These are phyloP conservation scores for Dolichopus griseipennis DNA, from an alignment of 2,888 invertebrate species.

Conservation along the genomic window DNA sequence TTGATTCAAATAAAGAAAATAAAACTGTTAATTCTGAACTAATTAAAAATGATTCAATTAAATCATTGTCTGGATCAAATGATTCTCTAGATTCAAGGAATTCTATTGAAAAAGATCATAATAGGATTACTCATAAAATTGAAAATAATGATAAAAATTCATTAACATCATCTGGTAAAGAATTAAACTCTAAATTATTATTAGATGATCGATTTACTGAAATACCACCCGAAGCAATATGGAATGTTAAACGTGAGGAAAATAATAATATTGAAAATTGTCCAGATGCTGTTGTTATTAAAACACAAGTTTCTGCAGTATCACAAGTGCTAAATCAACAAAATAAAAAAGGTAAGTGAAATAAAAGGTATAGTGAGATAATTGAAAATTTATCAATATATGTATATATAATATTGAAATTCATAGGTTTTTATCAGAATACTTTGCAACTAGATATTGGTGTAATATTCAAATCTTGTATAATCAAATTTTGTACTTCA, in stretches of 20 bases:
- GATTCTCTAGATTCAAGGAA: background rate
- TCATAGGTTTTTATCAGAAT: no score
- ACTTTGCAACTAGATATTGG: no score
- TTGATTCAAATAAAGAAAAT: background rate
- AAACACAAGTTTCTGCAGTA: background rate
- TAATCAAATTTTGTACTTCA: no score
- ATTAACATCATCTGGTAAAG: background rate
- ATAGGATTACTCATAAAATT: background rate
- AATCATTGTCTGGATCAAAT: no score
- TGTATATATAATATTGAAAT: no score
- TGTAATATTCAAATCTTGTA: no score
- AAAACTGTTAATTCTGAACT: background rate
- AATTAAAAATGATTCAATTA: background rate
- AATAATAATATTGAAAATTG: no score
- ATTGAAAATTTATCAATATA: no score
- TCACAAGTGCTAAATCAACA: background rate
- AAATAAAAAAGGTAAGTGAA: background rate
- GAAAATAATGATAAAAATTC: background rate
- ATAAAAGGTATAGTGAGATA: background rate
- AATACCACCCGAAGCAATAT: background rate
- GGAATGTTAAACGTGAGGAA: background rate
- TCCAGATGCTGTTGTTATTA: background rate
- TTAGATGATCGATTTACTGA: background rate
- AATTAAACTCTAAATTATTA: background rate
- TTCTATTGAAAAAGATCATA: background rate